Percentiles rank a stretch among this genome's conserved stretches.
Evolutionary conservation across 2,888 invertebrate genomes (phyloP).

Genomic region (Latrodectus hesperus): DNA sequence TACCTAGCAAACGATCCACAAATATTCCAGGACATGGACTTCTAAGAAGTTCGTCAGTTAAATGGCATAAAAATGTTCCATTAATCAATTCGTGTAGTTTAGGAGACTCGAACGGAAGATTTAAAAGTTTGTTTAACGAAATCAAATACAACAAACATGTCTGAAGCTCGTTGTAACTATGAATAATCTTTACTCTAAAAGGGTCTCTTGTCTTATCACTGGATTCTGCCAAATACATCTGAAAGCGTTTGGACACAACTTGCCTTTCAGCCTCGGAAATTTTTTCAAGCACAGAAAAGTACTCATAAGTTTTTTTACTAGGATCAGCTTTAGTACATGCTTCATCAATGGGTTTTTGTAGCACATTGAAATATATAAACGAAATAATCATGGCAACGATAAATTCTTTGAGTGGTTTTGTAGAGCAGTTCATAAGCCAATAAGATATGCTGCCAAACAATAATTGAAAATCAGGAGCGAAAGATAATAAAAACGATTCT

Average conservation of each 20-base stretch:
- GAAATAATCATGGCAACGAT: conserved; percentile 39
- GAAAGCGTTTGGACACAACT: background rate
- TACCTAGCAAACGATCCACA: conserved; percentile 60
- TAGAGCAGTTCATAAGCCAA: conserved; percentile 37
- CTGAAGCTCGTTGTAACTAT: conserved; percentile 74
- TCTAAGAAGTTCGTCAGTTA: conserved; percentile 63
- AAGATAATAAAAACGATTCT: background rate
- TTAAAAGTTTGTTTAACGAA: conserved; percentile 74
- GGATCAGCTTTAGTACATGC: background rate
- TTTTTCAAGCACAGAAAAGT: background rate
- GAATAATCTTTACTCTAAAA: conserved; percentile 71
- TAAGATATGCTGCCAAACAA: conserved; percentile 33
- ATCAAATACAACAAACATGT: conserved; percentile 72
- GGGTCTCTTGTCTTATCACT: conserved; percentile 66
- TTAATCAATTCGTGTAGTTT: conserved; percentile 36
- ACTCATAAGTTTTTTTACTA: background rate
- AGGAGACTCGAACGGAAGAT: conserved; percentile 19
- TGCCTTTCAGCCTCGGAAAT: conserved; percentile 10
- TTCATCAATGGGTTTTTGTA: background rate
- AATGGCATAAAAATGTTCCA: conserved; percentile 68
- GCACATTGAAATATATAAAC: conserved; percentile 34
- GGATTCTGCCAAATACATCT: conserved; percentile 18
- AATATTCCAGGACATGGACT: conserved; percentile 60
- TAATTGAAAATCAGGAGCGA: conserved; percentile 40
- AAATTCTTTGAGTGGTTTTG: conserved; percentile 39